phyloP scores from a whole-genome alignment of 1,140 invertebrate species.

The Drosophila leontia region DNA sequence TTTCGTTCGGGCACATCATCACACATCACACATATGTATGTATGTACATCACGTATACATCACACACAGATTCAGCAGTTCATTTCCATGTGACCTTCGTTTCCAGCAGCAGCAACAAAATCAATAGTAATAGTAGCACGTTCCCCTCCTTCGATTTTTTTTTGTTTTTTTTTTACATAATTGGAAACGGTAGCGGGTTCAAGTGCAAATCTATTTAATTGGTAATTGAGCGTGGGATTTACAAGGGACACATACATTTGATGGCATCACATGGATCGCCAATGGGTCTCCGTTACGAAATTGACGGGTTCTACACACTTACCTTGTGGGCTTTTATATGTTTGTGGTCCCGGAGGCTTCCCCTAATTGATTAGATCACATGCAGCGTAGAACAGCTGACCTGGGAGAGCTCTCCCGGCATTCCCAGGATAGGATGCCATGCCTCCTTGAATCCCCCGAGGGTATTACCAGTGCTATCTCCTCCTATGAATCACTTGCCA shows the following conservation, averaged over 20 bases:
- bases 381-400: background rate
- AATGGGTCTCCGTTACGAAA: background rate
- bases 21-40: background rate
- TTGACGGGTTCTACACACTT: background rate
- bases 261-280: conserved; percentile 9
- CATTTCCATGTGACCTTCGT: conserved; percentile 75
- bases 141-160: conserved; percentile 8
- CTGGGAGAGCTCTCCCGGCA: conserved; percentile 12
- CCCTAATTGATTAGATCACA: conserved; percentile 3
- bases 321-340: too few relatives aligned
- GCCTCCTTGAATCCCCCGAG: background rate
- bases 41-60: conserved; percentile 29
- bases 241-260: conserved; percentile 8
- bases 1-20: conserved; percentile 19
- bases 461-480: conserved; percentile 5
- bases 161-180: conserved; percentile 32
- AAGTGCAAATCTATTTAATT: conserved; percentile 23
- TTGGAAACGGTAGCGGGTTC: conserved; percentile 26
- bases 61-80: conserved; percentile 39
- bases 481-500: conserved; percentile 56
- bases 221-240: conserved; percentile 37
- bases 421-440: conserved; percentile 1
- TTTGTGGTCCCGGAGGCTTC: background rate
- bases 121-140: conserved; percentile 74
- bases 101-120: conserved; percentile 69